Evolutionary conservation across 2,113 vertebrate species (phyloP).

Genomic region (Ammospiza nelsoni): DNA sequence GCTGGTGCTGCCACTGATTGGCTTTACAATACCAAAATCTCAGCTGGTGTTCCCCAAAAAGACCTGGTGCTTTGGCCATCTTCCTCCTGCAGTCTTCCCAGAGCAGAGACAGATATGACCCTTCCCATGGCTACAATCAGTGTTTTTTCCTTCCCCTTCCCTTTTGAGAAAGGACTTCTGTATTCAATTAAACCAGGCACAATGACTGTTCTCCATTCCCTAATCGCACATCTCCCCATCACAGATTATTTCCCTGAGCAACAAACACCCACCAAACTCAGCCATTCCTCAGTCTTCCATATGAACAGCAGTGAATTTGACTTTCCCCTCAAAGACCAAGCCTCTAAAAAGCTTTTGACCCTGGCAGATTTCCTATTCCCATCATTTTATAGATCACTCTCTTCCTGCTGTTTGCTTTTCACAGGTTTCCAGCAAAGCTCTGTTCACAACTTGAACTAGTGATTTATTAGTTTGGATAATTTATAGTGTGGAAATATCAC

Average conservation of each 20-base stretch:
- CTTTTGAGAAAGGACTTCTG: background rate
- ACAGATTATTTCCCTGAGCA: background rate
- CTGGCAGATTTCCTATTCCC: background rate
- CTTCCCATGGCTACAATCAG: background rate
- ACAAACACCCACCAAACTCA: background rate
- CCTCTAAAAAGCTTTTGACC: background rate
- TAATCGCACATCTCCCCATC: fast-evolving
- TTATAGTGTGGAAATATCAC: background rate
- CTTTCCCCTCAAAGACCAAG: background rate
- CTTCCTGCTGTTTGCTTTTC: background rate
- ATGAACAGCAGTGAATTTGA: background rate
- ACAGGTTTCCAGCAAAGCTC: background rate
- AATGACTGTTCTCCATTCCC: background rate
- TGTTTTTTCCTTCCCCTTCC: background rate
- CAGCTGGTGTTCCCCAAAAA: background rate
- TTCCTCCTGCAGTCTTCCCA: background rate
- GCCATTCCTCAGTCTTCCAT: background rate
- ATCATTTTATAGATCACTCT: background rate
- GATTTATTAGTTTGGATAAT: background rate
- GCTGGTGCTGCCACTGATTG: background rate
- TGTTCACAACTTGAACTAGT: background rate
- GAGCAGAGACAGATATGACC: background rate
- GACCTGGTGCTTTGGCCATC: background rate
- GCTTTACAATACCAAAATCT: background rate
- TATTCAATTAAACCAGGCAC: background rate